Base-by-base conservation (phyloP, 2,113 vertebrate genomes). In the Polyodon spathula region DNA sequence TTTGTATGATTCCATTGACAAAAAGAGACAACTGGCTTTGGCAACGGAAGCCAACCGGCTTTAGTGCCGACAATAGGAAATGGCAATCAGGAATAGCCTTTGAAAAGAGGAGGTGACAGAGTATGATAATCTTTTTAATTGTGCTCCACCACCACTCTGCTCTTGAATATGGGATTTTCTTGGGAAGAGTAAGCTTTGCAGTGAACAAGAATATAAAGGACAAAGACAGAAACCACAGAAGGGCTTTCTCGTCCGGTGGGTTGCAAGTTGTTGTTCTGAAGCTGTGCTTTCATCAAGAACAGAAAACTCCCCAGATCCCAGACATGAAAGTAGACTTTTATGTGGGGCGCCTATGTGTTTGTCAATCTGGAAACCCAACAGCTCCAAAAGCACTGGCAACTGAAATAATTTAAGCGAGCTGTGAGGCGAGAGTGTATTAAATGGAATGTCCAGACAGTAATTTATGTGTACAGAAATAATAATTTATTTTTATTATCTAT, bases 41-140 rank as follows among this genome's bases (percentile, higher is more conserved):
- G 6, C 42, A 43, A 6, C 42, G 9, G 42, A 43, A 6, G 6
- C 9, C 42, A 43, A 43, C 42, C 42, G n/a, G 46, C 46, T 50
- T 50, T 50, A 11, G 1, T 10, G 1, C 46, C 46, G 5, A 12
- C 11, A 50, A 50, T 3, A n/a, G 4, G 46, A 50, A 50, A 12
- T 12, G 46, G 46, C 46, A 10, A 50, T 11, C 46, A 50, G 11
- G 46, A 12, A 10, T 50, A 50, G 46, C 7, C 7, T 12, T 12
- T 50, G 46, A 50, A 11, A 14, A n/a, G 46, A 50, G 4, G 46
- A 50, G 46, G n/a, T 50, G 46, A 50, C 56, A 42, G 38, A 42
- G 38, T 8, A 16, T 52, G 15, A 40, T 52, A 60, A 63, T 64
- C 58, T 43, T 44, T 52, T 68, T 65, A 63, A 64, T 62, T n/a